A percentile compares a stretch with the other conserved stretches of the same genome.
Conservation (phyloP, 2,797 vertebrate genomes). For the Nannoperca australis region DNA sequence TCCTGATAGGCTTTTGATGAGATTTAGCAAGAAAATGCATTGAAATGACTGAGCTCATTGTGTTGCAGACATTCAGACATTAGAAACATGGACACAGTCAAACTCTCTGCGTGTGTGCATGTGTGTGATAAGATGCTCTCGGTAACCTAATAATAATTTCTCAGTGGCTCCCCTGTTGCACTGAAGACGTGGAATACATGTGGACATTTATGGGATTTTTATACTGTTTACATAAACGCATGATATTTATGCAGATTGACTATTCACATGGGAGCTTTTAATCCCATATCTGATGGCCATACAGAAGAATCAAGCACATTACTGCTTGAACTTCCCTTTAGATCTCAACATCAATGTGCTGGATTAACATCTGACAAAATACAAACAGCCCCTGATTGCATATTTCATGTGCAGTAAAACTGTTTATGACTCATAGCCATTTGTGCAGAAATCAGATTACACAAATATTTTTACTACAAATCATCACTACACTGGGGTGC, state of each 20-base stretch:
- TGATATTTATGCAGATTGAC: conserved; percentile 61
- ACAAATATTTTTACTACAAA: conserved; percentile 44
- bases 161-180: conserved; percentile 46
- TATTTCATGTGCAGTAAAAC: conserved; percentile 68
- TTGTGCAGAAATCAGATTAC: conserved; percentile 54
- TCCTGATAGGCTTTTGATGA: conserved; percentile 70
- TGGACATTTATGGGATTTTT: conserved; percentile 36
- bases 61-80: conserved; percentile 42
- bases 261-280: conserved; percentile 53
- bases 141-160: conserved; percentile 43
- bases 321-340: conserved; percentile 52
- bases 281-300: conserved; percentile 62
- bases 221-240: conserved; percentile 49
- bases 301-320: conserved; percentile 43
- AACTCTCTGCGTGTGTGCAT: conserved; percentile 1
- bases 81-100: conserved; percentile 35
- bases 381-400: conserved; percentile 46
- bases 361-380: conserved; percentile 72
- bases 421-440: conserved; percentile 47
- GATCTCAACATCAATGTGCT: conserved; percentile 63
- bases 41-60: conserved; percentile 53
- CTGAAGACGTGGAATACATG: conserved; percentile 38
- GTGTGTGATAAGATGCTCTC: conserved; percentile 42
- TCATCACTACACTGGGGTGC: conserved; percentile 21
- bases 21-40: conserved; percentile 57